Evolutionary conservation across 2,797 vertebrate species (phyloP).

Genomic region (Petrocephalus sullivani): DNA sequence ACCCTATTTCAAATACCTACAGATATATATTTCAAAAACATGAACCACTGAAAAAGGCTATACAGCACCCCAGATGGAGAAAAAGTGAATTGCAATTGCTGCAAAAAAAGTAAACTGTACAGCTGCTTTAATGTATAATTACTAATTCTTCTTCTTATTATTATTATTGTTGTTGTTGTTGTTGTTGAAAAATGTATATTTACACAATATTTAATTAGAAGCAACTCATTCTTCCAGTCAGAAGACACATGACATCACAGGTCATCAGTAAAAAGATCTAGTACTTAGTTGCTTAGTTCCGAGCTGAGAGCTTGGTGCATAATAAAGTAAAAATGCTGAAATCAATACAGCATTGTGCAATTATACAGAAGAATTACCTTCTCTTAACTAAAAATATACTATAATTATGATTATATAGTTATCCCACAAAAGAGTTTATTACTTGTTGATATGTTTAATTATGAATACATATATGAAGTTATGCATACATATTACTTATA

Average conservation of each 20-base stretch:
- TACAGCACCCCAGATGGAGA: slow-evolving; percentile 61
- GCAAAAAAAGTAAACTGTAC: background rate
- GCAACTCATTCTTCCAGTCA: background rate
- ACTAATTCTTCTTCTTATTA: background rate
- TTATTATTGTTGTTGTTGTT: background rate
- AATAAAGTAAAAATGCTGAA: background rate
- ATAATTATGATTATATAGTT: background rate
- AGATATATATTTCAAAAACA: slow-evolving; percentile 12
- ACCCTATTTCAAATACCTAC: background rate
- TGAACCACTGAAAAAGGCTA: slow-evolving; percentile 39
- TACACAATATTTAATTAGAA: background rate
- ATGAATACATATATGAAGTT: background rate
- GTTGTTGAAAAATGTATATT: background rate
- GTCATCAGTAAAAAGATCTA: background rate
- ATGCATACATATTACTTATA: background rate
- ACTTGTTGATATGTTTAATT: background rate
- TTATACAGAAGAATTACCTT: background rate
- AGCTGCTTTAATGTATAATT: background rate
- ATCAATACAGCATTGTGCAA: background rate
- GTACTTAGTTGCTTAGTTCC: background rate
- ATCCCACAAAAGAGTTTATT: background rate
- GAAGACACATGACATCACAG: background rate
- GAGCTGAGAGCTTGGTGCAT: background rate
- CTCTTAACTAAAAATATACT: background rate
- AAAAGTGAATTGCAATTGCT: slow-evolving; percentile 15